Base-by-base conservation (phyloP, 2,888 invertebrate species). In the Chloromyia formosa region DNA sequence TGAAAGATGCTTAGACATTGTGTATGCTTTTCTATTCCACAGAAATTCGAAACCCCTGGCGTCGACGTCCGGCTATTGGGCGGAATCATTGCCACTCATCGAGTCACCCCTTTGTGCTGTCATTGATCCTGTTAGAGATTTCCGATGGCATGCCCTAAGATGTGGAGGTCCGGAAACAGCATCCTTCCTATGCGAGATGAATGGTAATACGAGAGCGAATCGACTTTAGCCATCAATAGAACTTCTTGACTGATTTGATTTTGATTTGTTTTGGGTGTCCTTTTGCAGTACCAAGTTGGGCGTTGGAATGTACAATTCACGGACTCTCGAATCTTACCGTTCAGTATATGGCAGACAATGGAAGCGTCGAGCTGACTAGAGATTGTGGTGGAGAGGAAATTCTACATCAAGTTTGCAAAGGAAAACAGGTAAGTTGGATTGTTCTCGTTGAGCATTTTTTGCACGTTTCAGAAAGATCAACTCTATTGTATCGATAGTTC, bases 91-190 rank as follows among this genome's bases (percentile, higher is more conserved):
- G 76, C 91, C 92, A 0, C 86, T 89, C 40, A 89, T 89, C 81
- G 86, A 89, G 73, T 83, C 86, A 1, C 90, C 92, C 0, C 87
- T 93, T 3, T 93, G 93, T 82, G 92, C 92, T 22, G 92, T 92
- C 62, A 90, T 92, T 75, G 91, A 93, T 83, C 93, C 93, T 1
- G 88, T 90, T 3, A 89, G 91, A 10, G 93, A 93, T 86, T 93
- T 92, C 85, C 89, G 92, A 77, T 93, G 93, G 93, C 91, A 91
- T 81, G 90, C 92, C 0, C 86, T 91, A 64, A 87, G 90, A 12
- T 93, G 93, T 80, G 92, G 92, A 10, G 93, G 93, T 23, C 92
- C 93, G 0, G 91, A 92, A 77, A 90, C 92, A 0, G 93, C 93
- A 0, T 91, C 93, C 7, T 93, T 93, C 83, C 90, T 93, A 77